Conservation (phyloP, 2,113 vertebrate species). For the Synchiropus splendidus region DNA sequence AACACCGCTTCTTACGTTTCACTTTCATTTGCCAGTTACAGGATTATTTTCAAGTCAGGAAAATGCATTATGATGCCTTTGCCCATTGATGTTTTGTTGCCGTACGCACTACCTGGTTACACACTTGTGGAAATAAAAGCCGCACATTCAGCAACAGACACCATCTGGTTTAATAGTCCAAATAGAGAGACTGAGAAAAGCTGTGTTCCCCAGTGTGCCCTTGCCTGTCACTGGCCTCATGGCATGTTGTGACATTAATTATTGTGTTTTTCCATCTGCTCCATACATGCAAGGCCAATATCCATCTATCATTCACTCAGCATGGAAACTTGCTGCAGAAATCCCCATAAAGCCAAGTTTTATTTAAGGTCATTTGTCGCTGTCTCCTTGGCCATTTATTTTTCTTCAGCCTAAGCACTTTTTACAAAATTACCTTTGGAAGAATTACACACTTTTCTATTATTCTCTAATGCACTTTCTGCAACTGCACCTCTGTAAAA, state of each 20-base stretch:
- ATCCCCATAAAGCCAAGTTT: conserved; percentile 49
- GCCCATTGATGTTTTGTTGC: no score
- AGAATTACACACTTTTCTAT: conserved; percentile 41
- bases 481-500: conserved; percentile 54
- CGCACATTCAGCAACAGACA: conserved; percentile 36
- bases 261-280: conserved; percentile 64
- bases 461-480: conserved; percentile 35
- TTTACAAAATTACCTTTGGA: conserved; percentile 40
- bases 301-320: conserved; percentile 53
- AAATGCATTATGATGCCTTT: no score
- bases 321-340: conserved; percentile 50
- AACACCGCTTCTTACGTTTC: no score
- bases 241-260: conserved; percentile 65
- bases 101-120: background rate
- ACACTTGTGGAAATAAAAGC: conserved; percentile 23
- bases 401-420: conserved; percentile 48
- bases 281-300: conserved; percentile 53
- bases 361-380: conserved; percentile 56
- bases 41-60: no score
- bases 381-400: conserved; percentile 40
- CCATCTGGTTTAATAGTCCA: conserved; percentile 59
- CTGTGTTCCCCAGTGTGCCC: conserved; percentile 42
- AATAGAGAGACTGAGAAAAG: conserved; percentile 46
- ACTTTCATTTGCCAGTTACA: no score
- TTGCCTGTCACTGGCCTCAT: conserved; percentile 46